Conservation (phyloP, 2,113 vertebrate genomes). For the Megaleporinus macrocephalus region DNA sequence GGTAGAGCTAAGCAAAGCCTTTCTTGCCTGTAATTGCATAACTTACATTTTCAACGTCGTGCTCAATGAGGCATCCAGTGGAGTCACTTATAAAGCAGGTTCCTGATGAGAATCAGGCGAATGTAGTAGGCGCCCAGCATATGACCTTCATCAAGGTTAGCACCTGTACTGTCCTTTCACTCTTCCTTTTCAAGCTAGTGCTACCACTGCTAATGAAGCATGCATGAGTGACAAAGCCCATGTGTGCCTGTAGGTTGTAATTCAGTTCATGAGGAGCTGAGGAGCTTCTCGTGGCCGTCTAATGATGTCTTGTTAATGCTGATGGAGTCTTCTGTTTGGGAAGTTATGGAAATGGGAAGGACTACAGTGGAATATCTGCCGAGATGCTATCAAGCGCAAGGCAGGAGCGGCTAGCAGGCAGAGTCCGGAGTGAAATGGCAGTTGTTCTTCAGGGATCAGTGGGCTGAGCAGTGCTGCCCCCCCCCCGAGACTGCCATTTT, state of each 20-base stretch:
- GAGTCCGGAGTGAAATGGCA: slow-evolving; percentile 56
- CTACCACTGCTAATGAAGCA: slow-evolving; percentile 55
- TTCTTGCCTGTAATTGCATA: slow-evolving; percentile 51
- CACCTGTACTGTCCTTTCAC: slow-evolving; percentile 46
- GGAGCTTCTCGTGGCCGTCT: slow-evolving; percentile 51
- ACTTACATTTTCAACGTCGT: slow-evolving; percentile 55
- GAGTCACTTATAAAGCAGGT: slow-evolving; percentile 55
- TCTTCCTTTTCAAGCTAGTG: slow-evolving; percentile 33
- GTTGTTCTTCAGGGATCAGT: slow-evolving; percentile 68
- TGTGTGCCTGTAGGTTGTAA: slow-evolving; percentile 60
- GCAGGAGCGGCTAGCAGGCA: slow-evolving; percentile 30
- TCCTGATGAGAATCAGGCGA: slow-evolving; percentile 51
- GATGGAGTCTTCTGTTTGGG: slow-evolving; percentile 32
- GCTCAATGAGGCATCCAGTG: slow-evolving; percentile 53
- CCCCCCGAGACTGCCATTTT: slow-evolving; percentile 54
- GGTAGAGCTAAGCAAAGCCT: slow-evolving; percentile 33
- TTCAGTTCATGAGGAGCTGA: slow-evolving; percentile 57
- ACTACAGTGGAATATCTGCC: slow-evolving; percentile 28
- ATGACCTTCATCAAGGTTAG: slow-evolving; percentile 58
- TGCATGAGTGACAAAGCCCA: slow-evolving; percentile 61
- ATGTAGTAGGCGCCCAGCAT: slow-evolving; percentile 38
- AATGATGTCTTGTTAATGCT: slow-evolving; percentile 56
- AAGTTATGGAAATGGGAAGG: slow-evolving; percentile 20
- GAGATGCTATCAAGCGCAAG: slow-evolving; percentile 28
- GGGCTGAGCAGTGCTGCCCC: slow-evolving; percentile 50